Conservation (phyloP, 1,140 invertebrate genomes). For the Aphaenogaster floridana region DNA sequence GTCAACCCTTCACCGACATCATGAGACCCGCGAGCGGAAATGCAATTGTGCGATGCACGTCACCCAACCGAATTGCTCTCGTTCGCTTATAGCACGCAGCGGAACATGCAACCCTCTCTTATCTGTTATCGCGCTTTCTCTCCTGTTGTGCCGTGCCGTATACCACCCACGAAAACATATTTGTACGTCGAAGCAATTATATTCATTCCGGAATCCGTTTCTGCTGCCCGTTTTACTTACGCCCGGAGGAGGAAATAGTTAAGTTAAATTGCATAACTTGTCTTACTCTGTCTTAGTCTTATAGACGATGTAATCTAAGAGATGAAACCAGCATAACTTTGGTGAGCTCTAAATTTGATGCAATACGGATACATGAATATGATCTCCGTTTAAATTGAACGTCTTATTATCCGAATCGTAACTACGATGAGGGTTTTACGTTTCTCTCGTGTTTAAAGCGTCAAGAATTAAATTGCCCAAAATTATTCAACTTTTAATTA, state of each 20-base stretch:
- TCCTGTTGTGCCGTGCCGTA: not conserved
- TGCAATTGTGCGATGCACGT: slow-evolving; percentile 40
- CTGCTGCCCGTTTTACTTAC: not conserved
- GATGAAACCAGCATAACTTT: not conserved
- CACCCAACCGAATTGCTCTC: slow-evolving; percentile 19
- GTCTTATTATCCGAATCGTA: not conserved
- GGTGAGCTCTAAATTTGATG: slow-evolving; percentile 7
- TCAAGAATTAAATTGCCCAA: not conserved
- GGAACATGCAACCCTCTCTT: not conserved
- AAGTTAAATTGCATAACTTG: slow-evolving; percentile 14
- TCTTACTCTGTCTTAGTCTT: slow-evolving; percentile 12
- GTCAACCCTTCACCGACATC: slow-evolving; percentile 32
- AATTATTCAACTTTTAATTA: slow-evolving; percentile 24
- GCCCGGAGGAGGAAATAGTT: not conserved
- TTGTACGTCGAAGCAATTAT: slow-evolving; percentile 5
- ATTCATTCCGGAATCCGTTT: slow-evolving; percentile 4
- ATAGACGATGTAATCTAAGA: not conserved
- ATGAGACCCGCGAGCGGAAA: slow-evolving; percentile 30
- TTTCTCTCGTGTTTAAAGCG: not conserved
- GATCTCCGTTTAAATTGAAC: slow-evolving; percentile 2
- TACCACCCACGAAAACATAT: not conserved
- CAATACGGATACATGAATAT: not conserved
- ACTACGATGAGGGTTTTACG: not conserved
- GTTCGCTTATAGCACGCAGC: not conserved
- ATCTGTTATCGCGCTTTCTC: not conserved